Percentiles rank a stretch among this genome's conserved stretches.
phyloP scores from a whole-genome alignment of 1,140 invertebrate genomes.

The Phymorhynchus buccinoides region DNA sequence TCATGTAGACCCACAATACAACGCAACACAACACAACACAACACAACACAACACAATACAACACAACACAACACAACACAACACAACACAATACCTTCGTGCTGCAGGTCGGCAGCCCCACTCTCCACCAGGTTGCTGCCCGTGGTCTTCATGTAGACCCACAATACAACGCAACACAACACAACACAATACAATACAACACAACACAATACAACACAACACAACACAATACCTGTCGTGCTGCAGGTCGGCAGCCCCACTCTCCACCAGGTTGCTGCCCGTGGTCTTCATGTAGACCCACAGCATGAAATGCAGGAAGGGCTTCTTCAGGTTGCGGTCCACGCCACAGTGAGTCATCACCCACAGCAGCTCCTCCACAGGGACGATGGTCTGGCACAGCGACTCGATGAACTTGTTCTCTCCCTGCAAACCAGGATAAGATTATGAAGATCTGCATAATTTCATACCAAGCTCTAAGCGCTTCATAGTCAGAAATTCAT shows the following conservation, averaged over 20 bases:
- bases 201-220: neutral
- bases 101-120: slow-evolving; percentile 72
- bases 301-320: slow-evolving; percentile 71
- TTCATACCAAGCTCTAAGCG: too few relatives aligned
- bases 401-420: slow-evolving; percentile 74
- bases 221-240: slow-evolving; percentile 72
- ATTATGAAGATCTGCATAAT: too few relatives aligned
- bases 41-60: too few relatives aligned
- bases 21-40: too few relatives aligned
- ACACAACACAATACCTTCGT: slow-evolving; percentile 49
- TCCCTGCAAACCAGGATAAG: slow-evolving; percentile 67
- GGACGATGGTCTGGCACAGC: slow-evolving; percentile 72
- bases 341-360: slow-evolving; percentile 68
- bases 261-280: slow-evolving; percentile 67
- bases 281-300: slow-evolving; percentile 73
- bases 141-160: slow-evolving; percentile 73
- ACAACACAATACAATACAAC: neutral
- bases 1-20: slow-evolving; percentile 71
- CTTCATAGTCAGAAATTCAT: slow-evolving; percentile 68
- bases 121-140: slow-evolving; percentile 69
- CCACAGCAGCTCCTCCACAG: slow-evolving; percentile 69
- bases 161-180: too few relatives aligned
- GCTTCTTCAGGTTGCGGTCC: slow-evolving; percentile 70
- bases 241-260: slow-evolving; percentile 71
- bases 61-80: too few relatives aligned